These are phyloP conservation scores for Aethes cnicana DNA, from an alignment of 2,888 invertebrate species.

Conservation along the genomic window DNA sequence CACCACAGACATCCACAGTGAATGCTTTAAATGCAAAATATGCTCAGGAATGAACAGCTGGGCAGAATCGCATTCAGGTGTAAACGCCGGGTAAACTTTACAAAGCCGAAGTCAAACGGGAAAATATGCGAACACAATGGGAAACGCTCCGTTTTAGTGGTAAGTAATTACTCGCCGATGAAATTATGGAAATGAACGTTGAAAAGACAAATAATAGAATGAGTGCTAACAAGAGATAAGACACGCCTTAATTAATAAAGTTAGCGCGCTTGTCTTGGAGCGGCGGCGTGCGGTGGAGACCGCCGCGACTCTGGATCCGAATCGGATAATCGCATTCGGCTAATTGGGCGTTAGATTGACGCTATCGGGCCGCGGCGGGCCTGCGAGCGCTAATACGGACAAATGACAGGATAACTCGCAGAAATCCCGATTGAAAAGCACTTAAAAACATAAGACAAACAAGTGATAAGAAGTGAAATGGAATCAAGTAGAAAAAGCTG, in stretches of 20 bases:
- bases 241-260: slow-evolving; percentile 83
- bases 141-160: slow-evolving; percentile 71
- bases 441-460: slow-evolving; percentile 45
- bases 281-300: slow-evolving; percentile 59
- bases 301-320: slow-evolving; percentile 71
- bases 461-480: slow-evolving; percentile 50
- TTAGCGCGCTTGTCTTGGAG: slow-evolving; percentile 75
- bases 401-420: slow-evolving; percentile 56
- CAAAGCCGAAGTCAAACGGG: slow-evolving; percentile 60
- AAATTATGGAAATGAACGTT: slow-evolving; percentile 82
- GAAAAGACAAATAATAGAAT: slow-evolving; percentile 83
- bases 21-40: slow-evolving; percentile 15
- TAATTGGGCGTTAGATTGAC: slow-evolving; percentile 82
- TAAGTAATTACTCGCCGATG: slow-evolving; percentile 78
- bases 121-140: slow-evolving; percentile 77
- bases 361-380: slow-evolving; percentile 66
- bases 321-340: slow-evolving; percentile 80
- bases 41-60: slow-evolving; percentile 25
- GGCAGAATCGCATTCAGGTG: slow-evolving; percentile 24
- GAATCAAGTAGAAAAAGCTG: slow-evolving; percentile 55
- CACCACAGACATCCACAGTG: slow-evolving; percentile 42
- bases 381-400: slow-evolving; percentile 50
- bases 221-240: slow-evolving; percentile 83
- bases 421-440: slow-evolving; percentile 37
- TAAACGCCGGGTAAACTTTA: slow-evolving; percentile 47